Conservation (phyloP, 2,113 vertebrate species). For the Lanius collurio region DNA sequence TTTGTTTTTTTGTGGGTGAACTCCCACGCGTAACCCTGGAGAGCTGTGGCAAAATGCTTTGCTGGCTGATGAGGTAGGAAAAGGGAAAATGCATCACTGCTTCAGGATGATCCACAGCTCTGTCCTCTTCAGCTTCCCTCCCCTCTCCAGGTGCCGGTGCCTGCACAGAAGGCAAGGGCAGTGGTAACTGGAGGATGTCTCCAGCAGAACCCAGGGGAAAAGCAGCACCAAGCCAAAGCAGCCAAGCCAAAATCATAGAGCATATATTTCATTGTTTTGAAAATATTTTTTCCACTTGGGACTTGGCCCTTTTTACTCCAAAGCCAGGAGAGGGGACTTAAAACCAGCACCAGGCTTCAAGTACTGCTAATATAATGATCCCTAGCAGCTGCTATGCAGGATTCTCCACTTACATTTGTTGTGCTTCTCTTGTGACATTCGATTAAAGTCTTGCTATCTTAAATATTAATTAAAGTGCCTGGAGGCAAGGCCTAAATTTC, state of each 20-base stretch:
- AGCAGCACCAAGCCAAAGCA: background rate
- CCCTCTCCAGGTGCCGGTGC: background rate
- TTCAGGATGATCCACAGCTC: background rate
- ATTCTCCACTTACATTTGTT: constrained; percentile 24
- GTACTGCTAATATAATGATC: background rate
- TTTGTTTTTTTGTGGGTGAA: background rate
- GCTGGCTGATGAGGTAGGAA: background rate
- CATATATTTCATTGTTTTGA: background rate
- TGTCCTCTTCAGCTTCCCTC: background rate
- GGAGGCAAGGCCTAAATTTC: constrained; percentile 53
- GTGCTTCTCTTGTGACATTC: constrained; percentile 27
- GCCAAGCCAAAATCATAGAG: background rate
- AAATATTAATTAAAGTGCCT: constrained; percentile 57
- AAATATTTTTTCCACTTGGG: background rate
- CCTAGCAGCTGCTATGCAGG: background rate
- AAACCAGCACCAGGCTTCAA: background rate
- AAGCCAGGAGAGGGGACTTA: background rate
- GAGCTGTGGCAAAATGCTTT: background rate
- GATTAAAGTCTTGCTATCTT: constrained; percentile 36
- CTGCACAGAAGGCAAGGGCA: background rate
- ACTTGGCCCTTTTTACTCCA: background rate
- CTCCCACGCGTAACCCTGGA: background rate
- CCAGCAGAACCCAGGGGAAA: background rate
- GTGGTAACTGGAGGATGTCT: accelerated
- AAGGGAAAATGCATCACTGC: background rate